Evolutionary conservation across 2,888 invertebrate species (phyloP).

Genomic region (Pasiphila rectangulata): DNA sequence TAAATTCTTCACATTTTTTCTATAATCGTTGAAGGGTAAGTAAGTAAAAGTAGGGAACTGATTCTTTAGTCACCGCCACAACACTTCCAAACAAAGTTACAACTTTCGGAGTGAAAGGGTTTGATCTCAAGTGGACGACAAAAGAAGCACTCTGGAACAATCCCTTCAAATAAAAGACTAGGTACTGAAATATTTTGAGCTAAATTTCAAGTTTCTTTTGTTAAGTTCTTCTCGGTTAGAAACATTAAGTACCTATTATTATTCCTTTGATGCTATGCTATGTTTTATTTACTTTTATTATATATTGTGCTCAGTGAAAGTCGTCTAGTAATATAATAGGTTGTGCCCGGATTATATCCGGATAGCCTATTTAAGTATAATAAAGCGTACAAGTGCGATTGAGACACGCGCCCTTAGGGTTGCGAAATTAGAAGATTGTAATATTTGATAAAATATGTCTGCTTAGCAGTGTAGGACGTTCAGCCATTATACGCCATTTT

Average conservation of each 20-base stretch:
- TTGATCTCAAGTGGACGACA: slow-evolving; percentile 14
- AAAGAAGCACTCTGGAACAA: slow-evolving; percentile 12
- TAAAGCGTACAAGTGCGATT: too few relatives aligned
- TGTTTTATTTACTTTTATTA: too few relatives aligned
- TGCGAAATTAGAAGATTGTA: too few relatives aligned
- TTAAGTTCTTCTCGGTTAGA: background rate
- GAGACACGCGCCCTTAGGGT: too few relatives aligned
- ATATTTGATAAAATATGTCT: too few relatives aligned
- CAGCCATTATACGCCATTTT: too few relatives aligned
- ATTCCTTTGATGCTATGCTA: too few relatives aligned
- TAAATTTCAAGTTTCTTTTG: slow-evolving; percentile 1
- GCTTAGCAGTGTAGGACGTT: too few relatives aligned
- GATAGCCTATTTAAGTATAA: too few relatives aligned
- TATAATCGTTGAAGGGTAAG: background rate
- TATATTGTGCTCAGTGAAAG: too few relatives aligned
- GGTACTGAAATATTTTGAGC: slow-evolving; percentile 1
- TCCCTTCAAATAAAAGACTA: slow-evolving; percentile 1
- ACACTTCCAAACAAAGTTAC: slow-evolving; percentile 22
- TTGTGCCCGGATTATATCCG: too few relatives aligned
- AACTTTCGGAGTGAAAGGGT: slow-evolving; percentile 20
- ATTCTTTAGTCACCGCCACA: slow-evolving; percentile 14
- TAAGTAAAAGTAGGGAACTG: background rate
- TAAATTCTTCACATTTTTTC: background rate
- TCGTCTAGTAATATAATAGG: too few relatives aligned
- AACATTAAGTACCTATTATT: background rate